Evolutionary conservation across 2,888 invertebrate genomes (phyloP), one percentile per base, ranked within the genome.

Genomic region (Yponomeuta cagnagella): DNA sequence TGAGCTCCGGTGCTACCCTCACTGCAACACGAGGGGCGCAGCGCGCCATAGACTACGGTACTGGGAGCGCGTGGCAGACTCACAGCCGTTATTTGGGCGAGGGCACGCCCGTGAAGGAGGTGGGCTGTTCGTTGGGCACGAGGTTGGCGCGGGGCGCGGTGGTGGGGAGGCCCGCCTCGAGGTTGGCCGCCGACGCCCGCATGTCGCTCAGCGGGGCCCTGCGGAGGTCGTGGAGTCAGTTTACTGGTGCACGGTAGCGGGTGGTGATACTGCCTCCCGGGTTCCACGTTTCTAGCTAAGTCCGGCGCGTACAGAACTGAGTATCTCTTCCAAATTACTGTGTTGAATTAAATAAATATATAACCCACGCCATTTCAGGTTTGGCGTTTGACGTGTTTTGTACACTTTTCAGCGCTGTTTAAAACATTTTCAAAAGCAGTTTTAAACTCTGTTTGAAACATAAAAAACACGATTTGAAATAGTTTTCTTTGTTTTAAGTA

Each of bases 151-250:
- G 94, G 88, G 95, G 95, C 77, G 93, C 94, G 74, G 94, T 88
- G 76, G 93, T 89, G 70, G 82, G 87, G 63, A 76, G 65, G 1
- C 91, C 92, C 68, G 89, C 83, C 77, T 90, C 91, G 67, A 93
- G 84, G 74, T 81, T 88, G 72, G 93, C 94, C 75, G 95, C 95
- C 81, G 95, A 93, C 86, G 93, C 93, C 86, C 96, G 94, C 97
- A 97, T 97, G 79, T 96, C 96, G 76, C 95, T 95, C 76, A 94
- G 93, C 77, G 96, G 93, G 77, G 96, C 97, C 93, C 97, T 97
- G 87, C 70, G 15, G 52, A 58, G 52, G 52, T 58, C 15, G 15
- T 15, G 15, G 8, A 1, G 1, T 8, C 43, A 0, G 43, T 5
- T 43, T 8, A 43, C 9, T 43, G 43, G 43, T 43, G 43, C 43